Conservation (phyloP, 1,140 invertebrate genomes). For the Apis laboriosa region DNA sequence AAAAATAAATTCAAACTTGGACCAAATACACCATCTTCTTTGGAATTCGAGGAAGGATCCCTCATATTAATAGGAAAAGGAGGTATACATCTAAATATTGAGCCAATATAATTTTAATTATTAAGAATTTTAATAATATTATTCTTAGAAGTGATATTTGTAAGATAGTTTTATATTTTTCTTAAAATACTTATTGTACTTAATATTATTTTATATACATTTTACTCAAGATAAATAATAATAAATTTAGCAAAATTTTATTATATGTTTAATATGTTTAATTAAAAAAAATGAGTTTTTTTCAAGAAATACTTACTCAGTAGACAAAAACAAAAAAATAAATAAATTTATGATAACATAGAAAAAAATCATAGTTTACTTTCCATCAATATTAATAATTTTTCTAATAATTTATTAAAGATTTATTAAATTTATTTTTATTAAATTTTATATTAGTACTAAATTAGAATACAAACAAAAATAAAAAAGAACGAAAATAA, state of each 20-base stretch:
- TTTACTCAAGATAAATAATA: too few species aligned
- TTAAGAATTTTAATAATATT: background rate
- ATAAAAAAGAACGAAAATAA: background rate
- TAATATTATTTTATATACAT: too few species aligned
- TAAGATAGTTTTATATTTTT: background rate
- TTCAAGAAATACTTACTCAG: background rate
- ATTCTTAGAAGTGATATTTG: background rate
- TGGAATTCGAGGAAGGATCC: constrained; percentile 64
- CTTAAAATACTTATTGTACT: too few species aligned
- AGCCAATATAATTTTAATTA: constrained; percentile 24
- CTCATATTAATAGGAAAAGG: constrained; percentile 78
- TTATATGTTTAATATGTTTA: too few species aligned
- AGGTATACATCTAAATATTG: constrained; percentile 65
- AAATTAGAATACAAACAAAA: background rate
- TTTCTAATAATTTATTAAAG: background rate
- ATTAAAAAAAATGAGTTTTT: too few species aligned
- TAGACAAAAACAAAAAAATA: background rate
- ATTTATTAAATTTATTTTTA: background rate
- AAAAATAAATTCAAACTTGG: constrained; percentile 51
- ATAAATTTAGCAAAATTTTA: too few species aligned
- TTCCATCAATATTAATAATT: background rate
- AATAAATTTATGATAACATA: background rate
- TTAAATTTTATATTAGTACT: background rate
- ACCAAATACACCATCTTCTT: constrained; percentile 70
- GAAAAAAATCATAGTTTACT: background rate